Conservation (phyloP, 2,797 vertebrate species). For the Nasua narica region DNA sequence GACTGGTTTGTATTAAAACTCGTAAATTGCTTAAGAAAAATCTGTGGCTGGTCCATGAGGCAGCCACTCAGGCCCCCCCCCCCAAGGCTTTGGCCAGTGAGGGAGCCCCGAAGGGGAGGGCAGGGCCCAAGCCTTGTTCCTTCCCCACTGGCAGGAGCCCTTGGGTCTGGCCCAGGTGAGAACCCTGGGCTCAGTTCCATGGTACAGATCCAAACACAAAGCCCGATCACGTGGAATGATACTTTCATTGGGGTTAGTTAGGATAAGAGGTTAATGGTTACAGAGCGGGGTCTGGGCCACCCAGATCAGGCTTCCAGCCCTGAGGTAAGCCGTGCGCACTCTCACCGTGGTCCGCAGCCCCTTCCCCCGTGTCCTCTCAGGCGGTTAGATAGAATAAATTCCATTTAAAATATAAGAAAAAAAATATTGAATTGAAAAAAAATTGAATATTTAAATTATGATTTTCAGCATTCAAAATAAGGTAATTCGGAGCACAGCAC, state of each 20-base stretch:
- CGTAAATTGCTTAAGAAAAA: slow-evolving; percentile 79
- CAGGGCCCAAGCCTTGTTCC: not conserved
- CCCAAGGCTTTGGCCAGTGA: not conserved
- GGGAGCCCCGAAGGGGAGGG: not conserved
- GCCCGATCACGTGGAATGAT: slow-evolving; percentile 77
- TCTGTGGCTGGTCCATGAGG: slow-evolving; percentile 33
- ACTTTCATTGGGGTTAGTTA: slow-evolving; percentile 83
- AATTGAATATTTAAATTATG: not conserved
- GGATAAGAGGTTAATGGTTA: slow-evolving; percentile 66
- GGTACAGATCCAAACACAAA: slow-evolving; percentile 53
- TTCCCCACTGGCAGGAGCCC: fast-evolving
- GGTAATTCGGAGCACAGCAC: not conserved
- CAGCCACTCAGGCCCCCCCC: not conserved
- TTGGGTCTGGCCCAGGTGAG: fast-evolving
- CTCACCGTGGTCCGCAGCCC: not conserved
- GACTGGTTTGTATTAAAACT: slow-evolving; percentile 86
- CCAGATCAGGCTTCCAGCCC: slow-evolving; percentile 59
- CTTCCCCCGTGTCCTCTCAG: slow-evolving; percentile 59
- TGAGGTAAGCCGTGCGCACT: slow-evolving; percentile 17
- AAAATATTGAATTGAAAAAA: too few species aligned
- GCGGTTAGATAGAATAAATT: slow-evolving; percentile 86
- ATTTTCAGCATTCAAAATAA: not conserved
- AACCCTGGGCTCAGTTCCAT: not conserved
- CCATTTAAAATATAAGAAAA: slow-evolving; percentile 87
- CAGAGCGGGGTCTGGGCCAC: slow-evolving; percentile 53